Evolutionary conservation across 2,113 vertebrate species (phyloP).

Genomic region (Corydoras maculifer): DNA sequence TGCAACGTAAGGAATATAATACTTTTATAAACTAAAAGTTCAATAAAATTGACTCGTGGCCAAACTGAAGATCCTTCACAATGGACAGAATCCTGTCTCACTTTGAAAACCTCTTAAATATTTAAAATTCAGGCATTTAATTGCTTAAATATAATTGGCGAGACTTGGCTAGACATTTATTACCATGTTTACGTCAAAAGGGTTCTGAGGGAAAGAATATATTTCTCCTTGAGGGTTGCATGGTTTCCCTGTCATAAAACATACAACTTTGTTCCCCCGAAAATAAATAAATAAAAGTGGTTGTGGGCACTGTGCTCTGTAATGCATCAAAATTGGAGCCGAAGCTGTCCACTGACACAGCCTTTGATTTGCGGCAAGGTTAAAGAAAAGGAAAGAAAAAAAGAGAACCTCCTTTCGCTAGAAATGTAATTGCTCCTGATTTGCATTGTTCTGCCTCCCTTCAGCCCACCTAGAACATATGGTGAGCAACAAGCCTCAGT

Average conservation of each 20-base stretch:
- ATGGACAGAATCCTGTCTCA: constrained; percentile 6
- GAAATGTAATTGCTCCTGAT: constrained; percentile 29
- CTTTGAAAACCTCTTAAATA: constrained; percentile 15
- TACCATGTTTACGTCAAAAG: constrained; percentile 20
- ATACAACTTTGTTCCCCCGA: constrained; percentile 33
- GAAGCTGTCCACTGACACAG: constrained; percentile 30
- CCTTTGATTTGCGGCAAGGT: constrained; percentile 31
- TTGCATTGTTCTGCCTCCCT: constrained; percentile 30
- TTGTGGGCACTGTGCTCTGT: constrained; percentile 33
- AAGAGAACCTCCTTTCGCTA: constrained; percentile 29
- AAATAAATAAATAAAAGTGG: constrained; percentile 38
- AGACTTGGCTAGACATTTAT: constrained; percentile 15
- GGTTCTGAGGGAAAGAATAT: constrained; percentile 23
- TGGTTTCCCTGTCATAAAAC: constrained; percentile 36
- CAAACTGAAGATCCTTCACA: no score
- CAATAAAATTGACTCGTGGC: no score
- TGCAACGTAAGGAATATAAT: no score
- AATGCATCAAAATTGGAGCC: constrained; percentile 29
- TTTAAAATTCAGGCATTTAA: constrained; percentile 12
- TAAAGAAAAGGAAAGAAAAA: background rate
- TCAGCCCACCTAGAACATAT: constrained; percentile 26
- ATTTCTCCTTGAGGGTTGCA: constrained; percentile 24
- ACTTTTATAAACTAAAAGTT: no score
- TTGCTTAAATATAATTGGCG: constrained; percentile 23
- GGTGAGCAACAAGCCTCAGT: constrained; percentile 20